Evolutionary conservation across 2,797 vertebrate genomes (phyloP).

Genomic region (Acrossocheilus wenchowensis): DNA sequence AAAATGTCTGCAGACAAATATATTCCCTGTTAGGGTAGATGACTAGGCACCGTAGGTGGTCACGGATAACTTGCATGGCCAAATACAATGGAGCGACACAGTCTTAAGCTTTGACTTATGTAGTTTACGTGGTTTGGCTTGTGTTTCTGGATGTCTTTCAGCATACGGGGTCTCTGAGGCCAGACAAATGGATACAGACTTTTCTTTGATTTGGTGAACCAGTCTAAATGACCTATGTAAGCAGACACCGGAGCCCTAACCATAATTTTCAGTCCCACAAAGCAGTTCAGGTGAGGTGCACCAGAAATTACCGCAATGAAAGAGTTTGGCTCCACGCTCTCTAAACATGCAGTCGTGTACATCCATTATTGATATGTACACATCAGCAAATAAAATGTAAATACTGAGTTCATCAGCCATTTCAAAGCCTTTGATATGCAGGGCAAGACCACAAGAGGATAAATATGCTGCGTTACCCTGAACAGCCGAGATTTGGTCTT

Average conservation of each 20-base stretch:
- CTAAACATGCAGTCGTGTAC: slow-evolving; percentile 36
- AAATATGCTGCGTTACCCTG: slow-evolving; percentile 28
- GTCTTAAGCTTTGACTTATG: background rate
- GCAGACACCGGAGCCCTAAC: slow-evolving; percentile 15
- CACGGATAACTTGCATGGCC: background rate
- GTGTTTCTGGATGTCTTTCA: slow-evolving; percentile 21
- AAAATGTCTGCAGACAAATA: background rate
- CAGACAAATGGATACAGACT: slow-evolving; percentile 17
- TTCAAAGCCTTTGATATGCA: slow-evolving; percentile 41
- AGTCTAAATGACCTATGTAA: slow-evolving; percentile 32
- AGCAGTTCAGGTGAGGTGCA: slow-evolving; percentile 32
- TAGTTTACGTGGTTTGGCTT: slow-evolving; percentile 33
- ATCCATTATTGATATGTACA: slow-evolving; percentile 37
- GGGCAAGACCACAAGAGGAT: slow-evolving; percentile 27
- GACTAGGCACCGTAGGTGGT: slow-evolving; percentile 9
- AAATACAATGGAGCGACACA: background rate
- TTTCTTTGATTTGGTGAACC: slow-evolving; percentile 38
- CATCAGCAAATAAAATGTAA: slow-evolving; percentile 41
- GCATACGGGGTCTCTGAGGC: background rate
- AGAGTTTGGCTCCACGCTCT: slow-evolving; percentile 24
- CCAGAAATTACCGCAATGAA: slow-evolving; percentile 31
- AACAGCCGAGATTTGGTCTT: slow-evolving; percentile 35
- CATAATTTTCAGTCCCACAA: slow-evolving; percentile 11
- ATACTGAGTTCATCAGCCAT: slow-evolving; percentile 42
- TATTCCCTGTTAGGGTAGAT: background rate